These are phyloP conservation scores for Eilema caniola DNA, from an alignment of 2,888 invertebrate genomes.

Conservation along the genomic window DNA sequence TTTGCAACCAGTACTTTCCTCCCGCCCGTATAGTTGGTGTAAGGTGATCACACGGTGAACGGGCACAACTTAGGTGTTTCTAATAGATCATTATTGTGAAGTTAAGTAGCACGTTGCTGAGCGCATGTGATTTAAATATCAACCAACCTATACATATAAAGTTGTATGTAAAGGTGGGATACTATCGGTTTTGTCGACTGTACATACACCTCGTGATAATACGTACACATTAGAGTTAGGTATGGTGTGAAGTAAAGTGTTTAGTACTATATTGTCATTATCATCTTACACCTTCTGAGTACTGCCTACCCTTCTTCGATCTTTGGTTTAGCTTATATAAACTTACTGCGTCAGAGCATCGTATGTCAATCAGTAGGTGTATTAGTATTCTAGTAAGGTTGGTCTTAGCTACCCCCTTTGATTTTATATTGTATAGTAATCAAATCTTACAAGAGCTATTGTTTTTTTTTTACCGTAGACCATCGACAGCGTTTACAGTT, in stretches of 20 bases:
- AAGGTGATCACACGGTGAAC: constrained; percentile 32
- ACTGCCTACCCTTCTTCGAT: no score
- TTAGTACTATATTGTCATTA: neutral
- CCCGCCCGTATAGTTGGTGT: constrained; percentile 25
- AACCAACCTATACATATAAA: neutral
- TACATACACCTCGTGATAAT: neutral
- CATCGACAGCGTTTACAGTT: no score
- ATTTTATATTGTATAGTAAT: no score
- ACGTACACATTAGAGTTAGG: neutral
- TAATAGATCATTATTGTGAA: constrained; percentile 43
- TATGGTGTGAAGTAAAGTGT: neutral
- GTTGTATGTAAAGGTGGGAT: no score
- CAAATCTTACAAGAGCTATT: no score
- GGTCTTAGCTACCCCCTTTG: no score
- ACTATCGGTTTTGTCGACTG: no score
- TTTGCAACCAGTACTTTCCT: constrained; percentile 15
- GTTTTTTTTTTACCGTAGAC: no score
- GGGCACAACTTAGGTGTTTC: constrained; percentile 34
- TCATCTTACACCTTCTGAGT: no score
- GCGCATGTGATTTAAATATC: constrained; percentile 10
- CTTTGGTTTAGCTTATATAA: neutral
- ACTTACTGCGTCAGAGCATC: neutral
- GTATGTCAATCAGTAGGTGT: no score
- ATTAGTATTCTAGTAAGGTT: no score
- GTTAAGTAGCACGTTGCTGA: constrained; percentile 18